Percentiles rank a stretch among this genome's conserved stretches.
phyloP scores from a whole-genome alignment of 2,797 vertebrate genomes.

The Xenops minutus region DNA sequence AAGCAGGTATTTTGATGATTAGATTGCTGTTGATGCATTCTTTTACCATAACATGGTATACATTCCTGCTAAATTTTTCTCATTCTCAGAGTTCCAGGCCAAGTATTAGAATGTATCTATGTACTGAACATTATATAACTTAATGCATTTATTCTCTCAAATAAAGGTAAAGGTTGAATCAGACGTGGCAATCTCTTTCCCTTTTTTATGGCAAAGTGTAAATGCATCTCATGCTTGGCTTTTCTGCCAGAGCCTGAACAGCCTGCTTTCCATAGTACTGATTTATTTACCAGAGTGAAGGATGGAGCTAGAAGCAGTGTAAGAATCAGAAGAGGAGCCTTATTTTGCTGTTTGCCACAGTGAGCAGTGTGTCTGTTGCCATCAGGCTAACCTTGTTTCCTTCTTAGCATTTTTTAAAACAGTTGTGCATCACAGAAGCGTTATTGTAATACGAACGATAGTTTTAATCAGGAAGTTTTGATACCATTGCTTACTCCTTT shows the following conservation, averaged over 20 bases:
- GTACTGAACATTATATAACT: background rate
- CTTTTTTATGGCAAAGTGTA: background rate
- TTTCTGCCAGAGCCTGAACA: background rate
- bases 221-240: background rate
- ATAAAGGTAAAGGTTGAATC: background rate
- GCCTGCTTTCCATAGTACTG: background rate
- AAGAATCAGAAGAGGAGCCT: background rate
- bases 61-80: background rate
- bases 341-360: background rate
- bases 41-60: background rate
- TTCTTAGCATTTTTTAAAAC: background rate
- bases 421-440: background rate
- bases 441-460: background rate
- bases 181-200: background rate
- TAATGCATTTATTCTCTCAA: background rate
- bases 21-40: background rate
- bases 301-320: background rate
- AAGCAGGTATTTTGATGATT: background rate
- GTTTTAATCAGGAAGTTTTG: background rate
- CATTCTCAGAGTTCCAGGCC: background rate
- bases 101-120: background rate
- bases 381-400: background rate
- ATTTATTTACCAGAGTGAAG: background rate
- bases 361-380: background rate
- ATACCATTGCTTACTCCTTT: background rate